A percentile compares a stretch with the other conserved stretches of the same genome.
Evolutionary conservation across 2,797 vertebrate genomes (phyloP).

Genomic region (Manis pentadactyla): DNA sequence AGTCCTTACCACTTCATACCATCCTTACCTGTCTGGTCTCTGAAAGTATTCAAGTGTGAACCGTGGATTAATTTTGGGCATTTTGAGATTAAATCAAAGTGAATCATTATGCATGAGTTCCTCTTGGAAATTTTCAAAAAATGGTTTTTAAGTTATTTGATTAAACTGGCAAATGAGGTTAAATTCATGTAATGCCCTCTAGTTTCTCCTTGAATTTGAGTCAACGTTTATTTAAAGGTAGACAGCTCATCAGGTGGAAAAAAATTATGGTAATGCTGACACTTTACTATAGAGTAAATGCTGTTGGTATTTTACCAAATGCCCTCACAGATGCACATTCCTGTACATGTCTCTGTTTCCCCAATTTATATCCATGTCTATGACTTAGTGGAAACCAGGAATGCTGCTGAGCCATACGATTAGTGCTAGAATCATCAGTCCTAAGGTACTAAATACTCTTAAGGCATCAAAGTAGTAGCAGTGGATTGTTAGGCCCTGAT

Average conservation of each 20-base stretch:
- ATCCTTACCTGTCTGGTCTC: neutral
- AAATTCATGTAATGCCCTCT: neutral
- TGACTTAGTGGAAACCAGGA: neutral
- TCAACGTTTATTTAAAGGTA: conserved; percentile 24
- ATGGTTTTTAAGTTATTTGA: neutral
- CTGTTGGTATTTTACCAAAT: neutral
- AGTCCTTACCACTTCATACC: neutral
- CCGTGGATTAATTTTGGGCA: neutral
- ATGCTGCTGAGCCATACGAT: neutral
- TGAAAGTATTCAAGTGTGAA: neutral
- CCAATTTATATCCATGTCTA: neutral
- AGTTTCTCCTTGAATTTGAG: neutral
- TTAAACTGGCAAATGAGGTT: conserved; percentile 19
- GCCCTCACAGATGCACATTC: neutral
- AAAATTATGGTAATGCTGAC: neutral
- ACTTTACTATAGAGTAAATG: neutral
- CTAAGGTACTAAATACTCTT: neutral
- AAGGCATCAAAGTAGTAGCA: neutral
- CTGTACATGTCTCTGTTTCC: neutral
- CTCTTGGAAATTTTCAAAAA: neutral
- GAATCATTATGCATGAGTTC: neutral
- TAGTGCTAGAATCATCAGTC: neutral
- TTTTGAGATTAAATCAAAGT: conserved; percentile 23
- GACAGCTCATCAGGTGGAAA: neutral
- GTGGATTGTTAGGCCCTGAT: neutral